Evolutionary conservation across 2,888 invertebrate genomes (phyloP), one percentile per base, ranked within the genome.

Genomic region (Limnephilus lunatus): DNA sequence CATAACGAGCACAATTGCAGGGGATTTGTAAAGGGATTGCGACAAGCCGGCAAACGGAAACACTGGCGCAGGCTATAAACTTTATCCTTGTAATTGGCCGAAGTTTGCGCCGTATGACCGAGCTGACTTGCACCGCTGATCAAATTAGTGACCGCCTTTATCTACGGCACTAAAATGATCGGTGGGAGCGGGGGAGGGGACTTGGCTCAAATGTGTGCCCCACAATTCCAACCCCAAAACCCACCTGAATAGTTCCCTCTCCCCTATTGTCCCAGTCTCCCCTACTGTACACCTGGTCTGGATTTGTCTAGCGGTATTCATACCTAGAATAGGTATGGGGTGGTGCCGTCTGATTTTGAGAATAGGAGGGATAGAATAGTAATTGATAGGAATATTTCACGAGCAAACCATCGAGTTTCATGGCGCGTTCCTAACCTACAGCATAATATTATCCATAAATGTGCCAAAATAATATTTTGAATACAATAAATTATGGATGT

Each of bases 71-170:
- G 68, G 68, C 25, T n/a, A 68, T 68, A 68, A 68, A 68, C 68
- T 68, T 68, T 68, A 68, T 68, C 53, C 19, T 68, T 32, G 31
- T 88, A 90, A 90, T 90, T 90, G 85, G 90, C 35, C 85, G n/a
- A 90, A 90, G 90, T 90, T 90, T 89, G 85, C 68, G 90, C 90
- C 68, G 90, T 85, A 85, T 90, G 90, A 90, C 90, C 90, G 90
- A 85, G 90, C 83, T 90, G 83, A 83, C 90, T 90, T 85, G 90
- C 85, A 89, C 81, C 89, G 90, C 90, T 90, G 90, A 90, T 90
- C 90, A 90, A 90, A 90, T 90, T 90, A 90, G 90, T 85, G 90
- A 85, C 85, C 85, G 90, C 85, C 90, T 85, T 90, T 90, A 85
- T 90, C 85, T 81, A 25, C 80, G 39, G 85, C 85, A 80, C 68